These are phyloP conservation scores for Pelusios castaneus DNA, from an alignment of 2,113 vertebrate species.

Conservation along the genomic window DNA sequence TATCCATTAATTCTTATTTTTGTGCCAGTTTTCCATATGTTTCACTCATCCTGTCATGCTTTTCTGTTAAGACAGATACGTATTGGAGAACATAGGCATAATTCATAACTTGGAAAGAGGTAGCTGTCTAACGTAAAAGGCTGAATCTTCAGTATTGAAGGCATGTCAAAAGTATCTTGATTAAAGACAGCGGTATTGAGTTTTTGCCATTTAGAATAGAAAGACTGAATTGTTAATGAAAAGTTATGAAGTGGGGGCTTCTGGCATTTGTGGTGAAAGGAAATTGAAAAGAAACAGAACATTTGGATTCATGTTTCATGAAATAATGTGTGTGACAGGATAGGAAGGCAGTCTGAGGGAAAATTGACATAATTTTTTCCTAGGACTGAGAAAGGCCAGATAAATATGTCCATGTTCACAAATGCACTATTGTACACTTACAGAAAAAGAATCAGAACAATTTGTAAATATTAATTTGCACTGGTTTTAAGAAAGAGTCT, in stretches of 20 bases:
- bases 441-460: constrained; percentile 46
- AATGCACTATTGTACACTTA: constrained; percentile 78
- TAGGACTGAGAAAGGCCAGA: constrained; percentile 79
- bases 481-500: constrained; percentile 22
- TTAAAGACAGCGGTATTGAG: constrained; percentile 81
- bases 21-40: neutral
- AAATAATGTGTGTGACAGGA: constrained; percentile 90
- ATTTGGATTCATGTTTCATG: constrained; percentile 87
- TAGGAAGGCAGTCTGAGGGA: constrained; percentile 80
- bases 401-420: constrained; percentile 86
- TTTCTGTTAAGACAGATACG: constrained; percentile 23
- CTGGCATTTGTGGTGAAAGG: constrained; percentile 85
- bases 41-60: constrained; percentile 18
- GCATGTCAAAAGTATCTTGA: constrained; percentile 75
- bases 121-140: constrained; percentile 55
- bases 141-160: constrained; percentile 74
- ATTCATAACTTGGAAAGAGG: constrained; percentile 33
- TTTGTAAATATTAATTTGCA: constrained; percentile 77
- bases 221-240: constrained; percentile 82
- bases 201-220: constrained; percentile 81
- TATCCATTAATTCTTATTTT: neutral
- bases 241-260: constrained; percentile 73
- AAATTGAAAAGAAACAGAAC: constrained; percentile 91
- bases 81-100: constrained; percentile 17
- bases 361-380: constrained; percentile 87